A percentile compares a stretch with the other conserved stretches of the same genome.
Conservation (phyloP, 2,797 vertebrate species). For the Dendrocincla tyrannina region DNA sequence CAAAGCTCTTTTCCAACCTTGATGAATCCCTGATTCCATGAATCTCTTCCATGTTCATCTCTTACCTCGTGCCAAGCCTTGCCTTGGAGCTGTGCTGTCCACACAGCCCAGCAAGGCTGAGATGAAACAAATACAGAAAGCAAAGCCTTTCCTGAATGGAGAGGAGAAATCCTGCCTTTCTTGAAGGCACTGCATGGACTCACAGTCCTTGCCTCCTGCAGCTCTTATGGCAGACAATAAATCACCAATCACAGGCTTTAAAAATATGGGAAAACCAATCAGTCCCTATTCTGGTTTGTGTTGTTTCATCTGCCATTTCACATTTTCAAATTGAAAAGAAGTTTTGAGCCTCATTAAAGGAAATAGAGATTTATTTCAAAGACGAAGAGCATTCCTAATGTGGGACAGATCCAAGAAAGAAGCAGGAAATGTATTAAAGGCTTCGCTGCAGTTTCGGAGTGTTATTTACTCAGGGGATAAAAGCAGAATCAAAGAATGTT, state of each 20-base stretch:
- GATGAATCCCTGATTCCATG: background rate
- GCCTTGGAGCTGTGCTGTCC: background rate
- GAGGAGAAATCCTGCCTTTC: background rate
- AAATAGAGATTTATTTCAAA: background rate
- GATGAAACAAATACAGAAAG: background rate
- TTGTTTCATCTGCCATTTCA: background rate
- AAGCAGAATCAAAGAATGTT: conserved; percentile 17
- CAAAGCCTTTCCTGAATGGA: background rate
- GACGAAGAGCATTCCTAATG: background rate
- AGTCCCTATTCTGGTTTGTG: background rate
- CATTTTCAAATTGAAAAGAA: background rate
- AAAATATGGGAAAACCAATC: background rate
- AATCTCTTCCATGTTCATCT: background rate
- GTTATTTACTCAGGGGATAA: conserved; percentile 30
- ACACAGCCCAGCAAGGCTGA: background rate
- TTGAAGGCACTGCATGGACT: background rate
- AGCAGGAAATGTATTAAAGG: conserved; percentile 22
- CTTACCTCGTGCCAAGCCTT: background rate
- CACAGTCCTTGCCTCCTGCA: background rate
- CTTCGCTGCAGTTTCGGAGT: background rate
- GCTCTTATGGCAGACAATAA: background rate
- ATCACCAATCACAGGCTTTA: background rate
- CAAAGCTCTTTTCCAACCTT: background rate
- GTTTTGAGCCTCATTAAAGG: background rate
- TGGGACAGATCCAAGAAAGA: conserved; percentile 12